These are phyloP conservation scores for Bradypus variegatus DNA, from an alignment of 2,797 vertebrate genomes.

Conservation along the genomic window DNA sequence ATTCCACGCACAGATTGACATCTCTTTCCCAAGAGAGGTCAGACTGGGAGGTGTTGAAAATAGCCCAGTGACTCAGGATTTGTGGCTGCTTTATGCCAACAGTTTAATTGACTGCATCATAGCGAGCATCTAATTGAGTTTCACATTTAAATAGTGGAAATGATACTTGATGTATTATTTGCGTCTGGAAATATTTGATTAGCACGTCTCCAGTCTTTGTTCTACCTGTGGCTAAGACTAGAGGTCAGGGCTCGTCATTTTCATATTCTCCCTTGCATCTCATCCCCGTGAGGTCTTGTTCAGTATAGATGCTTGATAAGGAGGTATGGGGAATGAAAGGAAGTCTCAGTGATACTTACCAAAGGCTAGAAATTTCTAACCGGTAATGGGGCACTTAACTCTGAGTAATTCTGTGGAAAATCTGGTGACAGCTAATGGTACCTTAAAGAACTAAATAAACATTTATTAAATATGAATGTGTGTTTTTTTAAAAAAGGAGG, in stretches of 20 bases:
- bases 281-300: neutral
- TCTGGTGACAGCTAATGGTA: slow-evolving; percentile 25
- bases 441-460: slow-evolving; percentile 21
- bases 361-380: slow-evolving; percentile 52
- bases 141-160: slow-evolving; percentile 56
- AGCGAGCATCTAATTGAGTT: slow-evolving; percentile 57
- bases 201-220: neutral
- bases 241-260: neutral
- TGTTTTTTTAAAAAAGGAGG: neutral
- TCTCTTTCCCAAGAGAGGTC: slow-evolving; percentile 62
- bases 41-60: slow-evolving; percentile 61
- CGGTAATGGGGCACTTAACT: slow-evolving; percentile 54
- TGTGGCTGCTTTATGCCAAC: slow-evolving; percentile 55
- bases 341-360: neutral
- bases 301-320: slow-evolving; percentile 38
- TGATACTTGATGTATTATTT: slow-evolving; percentile 39
- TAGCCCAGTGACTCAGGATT: slow-evolving; percentile 57
- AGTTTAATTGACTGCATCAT: slow-evolving; percentile 44
- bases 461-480: slow-evolving; percentile 29
- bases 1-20: slow-evolving; percentile 1
- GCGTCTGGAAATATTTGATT: slow-evolving; percentile 25
- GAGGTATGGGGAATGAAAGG: slow-evolving; percentile 12
- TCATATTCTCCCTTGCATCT: neutral
- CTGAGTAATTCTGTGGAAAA: slow-evolving; percentile 61
- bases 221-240: neutral